Base-by-base conservation (phyloP, 2,797 vertebrate genomes). In the Scyliorhinus canicula region DNA sequence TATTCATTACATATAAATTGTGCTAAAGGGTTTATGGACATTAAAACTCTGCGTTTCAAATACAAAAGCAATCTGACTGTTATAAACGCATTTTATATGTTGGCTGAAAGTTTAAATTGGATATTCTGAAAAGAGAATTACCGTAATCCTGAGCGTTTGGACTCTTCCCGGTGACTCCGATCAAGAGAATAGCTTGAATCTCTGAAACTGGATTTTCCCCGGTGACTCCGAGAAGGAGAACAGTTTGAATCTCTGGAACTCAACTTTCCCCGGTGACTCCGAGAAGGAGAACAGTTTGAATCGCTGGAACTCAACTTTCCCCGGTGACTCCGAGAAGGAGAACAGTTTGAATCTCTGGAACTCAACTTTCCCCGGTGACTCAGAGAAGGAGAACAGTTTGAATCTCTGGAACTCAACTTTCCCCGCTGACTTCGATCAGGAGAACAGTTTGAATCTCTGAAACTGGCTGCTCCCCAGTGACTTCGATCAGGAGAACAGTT, bases 211-310 rank as follows among this genome's bases (percentile, higher is more conserved):
- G n/a, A n/a, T n/a, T n/a, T n/a, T n/a, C n/a, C n/a, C n/a, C n/a
- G n/a, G n/a, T n/a, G n/a, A n/a, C n/a, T n/a, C n/a, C 55, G 65
- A 35, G 52, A n/a, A 55, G 93, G 28, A 94, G 93, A 44, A 55
- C 67, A 94, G 67, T 93, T 93, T 6, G 93, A 69, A 69, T 94
- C 93, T n/a, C n/a, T n/a, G n/a, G n/a, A n/a, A n/a, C n/a, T n/a
- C n/a, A n/a, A n/a, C n/a, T n/a, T n/a, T n/a, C n/a, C n/a, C n/a
- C n/a, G n/a, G n/a, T n/a, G n/a, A n/a, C n/a, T n/a, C n/a, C 55
- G 65, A 35, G 52, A n/a, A 55, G 93, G 28, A 94, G 93, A 44
- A 55, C 67, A 94, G 67, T 93, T 93, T 6, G 93, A 69, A 69
- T 94, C 93, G n/a, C n/a, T n/a, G n/a, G n/a, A n/a, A n/a, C n/a